A percentile compares a stretch with the other conserved stretches of the same genome.
phyloP scores from a whole-genome alignment of 2,888 invertebrate genomes.

The Dolomedes plantarius region DNA sequence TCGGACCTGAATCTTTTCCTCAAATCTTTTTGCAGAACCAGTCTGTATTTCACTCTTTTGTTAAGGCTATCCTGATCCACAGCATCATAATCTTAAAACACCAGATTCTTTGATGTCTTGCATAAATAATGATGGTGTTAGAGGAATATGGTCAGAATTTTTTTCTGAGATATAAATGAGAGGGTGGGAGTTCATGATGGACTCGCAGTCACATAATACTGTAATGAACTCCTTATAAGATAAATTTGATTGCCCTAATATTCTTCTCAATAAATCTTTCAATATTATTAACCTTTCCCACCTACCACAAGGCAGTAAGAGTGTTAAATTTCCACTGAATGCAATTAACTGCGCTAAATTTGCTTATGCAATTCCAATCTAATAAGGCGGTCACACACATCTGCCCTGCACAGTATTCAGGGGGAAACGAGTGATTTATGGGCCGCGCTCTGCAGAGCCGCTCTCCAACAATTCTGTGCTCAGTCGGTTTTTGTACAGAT shows the following conservation, averaged over 20 bases:
- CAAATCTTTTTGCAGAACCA: background rate
- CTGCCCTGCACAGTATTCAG: no score
- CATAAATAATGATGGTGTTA: background rate
- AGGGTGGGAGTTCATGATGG: background rate
- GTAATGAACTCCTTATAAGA: background rate
- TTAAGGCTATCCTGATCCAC: background rate
- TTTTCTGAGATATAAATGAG: slow-evolving; percentile 1
- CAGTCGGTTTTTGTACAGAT: no score
- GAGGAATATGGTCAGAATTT: background rate
- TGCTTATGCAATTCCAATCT: background rate
- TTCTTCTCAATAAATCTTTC: background rate
- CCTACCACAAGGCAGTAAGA: background rate
- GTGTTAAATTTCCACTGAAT: background rate
- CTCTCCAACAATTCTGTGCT: background rate
- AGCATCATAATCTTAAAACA: background rate
- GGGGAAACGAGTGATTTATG: no score
- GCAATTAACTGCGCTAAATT: background rate
- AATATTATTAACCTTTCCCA: background rate
- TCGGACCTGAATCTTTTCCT: background rate
- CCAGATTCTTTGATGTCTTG: no score
- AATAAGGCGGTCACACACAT: no score
- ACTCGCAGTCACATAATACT: background rate
- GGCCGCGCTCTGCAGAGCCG: no score
- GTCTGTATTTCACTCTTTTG: background rate
- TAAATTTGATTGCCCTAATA: background rate